A percentile compares a stretch with the other conserved stretches of the same genome.
These are phyloP conservation scores for Amiota communis DNA, from an alignment of 2,888 invertebrate species.

Conservation along the genomic window DNA sequence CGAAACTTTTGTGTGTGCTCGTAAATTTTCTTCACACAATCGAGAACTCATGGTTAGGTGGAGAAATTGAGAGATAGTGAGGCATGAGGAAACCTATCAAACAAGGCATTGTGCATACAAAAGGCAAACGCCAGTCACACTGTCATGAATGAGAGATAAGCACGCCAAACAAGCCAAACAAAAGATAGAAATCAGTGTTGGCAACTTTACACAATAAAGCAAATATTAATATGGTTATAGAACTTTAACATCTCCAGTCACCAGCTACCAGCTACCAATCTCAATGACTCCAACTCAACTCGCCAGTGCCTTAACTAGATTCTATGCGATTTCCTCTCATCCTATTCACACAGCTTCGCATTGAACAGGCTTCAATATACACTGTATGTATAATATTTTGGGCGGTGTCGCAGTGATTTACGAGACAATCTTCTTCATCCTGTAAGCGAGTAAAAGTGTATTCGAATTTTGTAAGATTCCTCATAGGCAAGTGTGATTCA, in stretches of 20 bases:
- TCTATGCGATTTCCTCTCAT: background rate
- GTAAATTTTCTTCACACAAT: slow-evolving; percentile 62
- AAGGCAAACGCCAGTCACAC: background rate
- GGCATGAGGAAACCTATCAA: slow-evolving; percentile 4
- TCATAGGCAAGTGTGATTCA: background rate
- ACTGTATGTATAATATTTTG: background rate
- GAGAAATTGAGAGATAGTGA: slow-evolving; percentile 13
- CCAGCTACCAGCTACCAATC: no score
- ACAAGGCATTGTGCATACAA: background rate
- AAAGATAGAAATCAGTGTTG: slow-evolving; percentile 57
- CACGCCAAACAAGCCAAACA: slow-evolving; percentile 24
- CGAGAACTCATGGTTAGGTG: slow-evolving; percentile 34
- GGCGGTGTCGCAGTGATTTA: slow-evolving; percentile 14
- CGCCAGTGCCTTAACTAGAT: background rate
- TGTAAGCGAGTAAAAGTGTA: no score
- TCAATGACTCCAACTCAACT: background rate
- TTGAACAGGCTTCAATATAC: no score
- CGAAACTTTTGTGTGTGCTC: slow-evolving; percentile 41
- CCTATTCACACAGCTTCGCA: background rate
- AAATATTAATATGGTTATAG: slow-evolving; percentile 60
- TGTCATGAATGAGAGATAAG: slow-evolving; percentile 15
- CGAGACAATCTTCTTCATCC: background rate
- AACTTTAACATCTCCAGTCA: background rate
- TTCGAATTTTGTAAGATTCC: background rate
- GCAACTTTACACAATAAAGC: slow-evolving; percentile 65